Percentiles rank a stretch among this genome's conserved stretches.
Evolutionary conservation across 30 jellyfish, hydroid and myxozoan species (phyloP).

Genomic region (Morbakka virulenta): DNA sequence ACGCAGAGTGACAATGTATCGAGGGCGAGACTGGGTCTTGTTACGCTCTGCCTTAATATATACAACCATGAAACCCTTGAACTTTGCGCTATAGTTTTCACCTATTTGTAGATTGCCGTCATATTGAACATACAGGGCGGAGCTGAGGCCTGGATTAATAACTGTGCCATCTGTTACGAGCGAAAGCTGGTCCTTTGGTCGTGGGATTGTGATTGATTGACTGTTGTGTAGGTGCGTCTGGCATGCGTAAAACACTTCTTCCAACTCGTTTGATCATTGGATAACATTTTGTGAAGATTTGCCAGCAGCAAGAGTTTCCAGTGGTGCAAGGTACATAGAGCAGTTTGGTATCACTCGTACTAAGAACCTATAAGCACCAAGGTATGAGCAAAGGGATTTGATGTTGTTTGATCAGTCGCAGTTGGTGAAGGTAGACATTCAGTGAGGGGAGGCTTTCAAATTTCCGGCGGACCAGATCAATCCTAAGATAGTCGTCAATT

Average conservation of each 20-base stretch:
- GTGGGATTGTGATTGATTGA: too few relatives aligned
- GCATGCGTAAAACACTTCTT: too few relatives aligned
- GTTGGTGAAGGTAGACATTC: too few relatives aligned
- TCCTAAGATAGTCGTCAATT: too few relatives aligned
- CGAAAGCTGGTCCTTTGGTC: conserved; percentile 40
- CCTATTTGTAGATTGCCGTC: conserved; percentile 36
- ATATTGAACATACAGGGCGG: conserved; percentile 30
- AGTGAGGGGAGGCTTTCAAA: too few relatives aligned
- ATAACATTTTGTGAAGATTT: conserved; percentile 13
- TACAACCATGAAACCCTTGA: conserved; percentile 23
- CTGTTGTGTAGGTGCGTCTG: too few relatives aligned
- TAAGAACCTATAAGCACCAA: conserved; percentile 20
- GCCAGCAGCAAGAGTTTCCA: too few relatives aligned
- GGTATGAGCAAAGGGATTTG: neutral
- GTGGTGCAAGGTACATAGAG: neutral
- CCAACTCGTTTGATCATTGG: neutral
- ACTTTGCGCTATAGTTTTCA: conserved; percentile 55
- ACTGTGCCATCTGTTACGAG: conserved; percentile 49
- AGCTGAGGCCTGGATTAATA: conserved; percentile 31
- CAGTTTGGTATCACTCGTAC: conserved; percentile 13
- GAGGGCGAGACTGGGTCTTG: too few relatives aligned
- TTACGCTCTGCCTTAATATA: too few relatives aligned
- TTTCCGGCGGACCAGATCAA: too few relatives aligned
- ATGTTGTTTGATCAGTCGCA: neutral
- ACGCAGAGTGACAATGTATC: too few relatives aligned